These are phyloP conservation scores for Gallirallus australis DNA, from an alignment of 2,797 vertebrate genomes.

Conservation along the genomic window DNA sequence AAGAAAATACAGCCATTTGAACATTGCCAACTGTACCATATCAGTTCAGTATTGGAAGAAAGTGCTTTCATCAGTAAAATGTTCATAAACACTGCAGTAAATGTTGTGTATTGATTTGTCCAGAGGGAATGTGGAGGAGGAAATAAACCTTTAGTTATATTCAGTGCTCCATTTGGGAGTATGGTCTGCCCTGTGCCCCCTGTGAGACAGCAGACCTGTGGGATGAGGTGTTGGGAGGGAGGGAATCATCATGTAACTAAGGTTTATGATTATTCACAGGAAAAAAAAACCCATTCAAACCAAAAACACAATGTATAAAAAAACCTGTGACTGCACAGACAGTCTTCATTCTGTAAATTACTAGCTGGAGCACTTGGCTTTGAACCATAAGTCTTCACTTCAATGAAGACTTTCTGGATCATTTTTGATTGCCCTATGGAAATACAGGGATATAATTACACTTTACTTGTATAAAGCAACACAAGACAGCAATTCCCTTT, in stretches of 20 bases:
- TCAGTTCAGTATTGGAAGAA: neutral
- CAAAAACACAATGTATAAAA: no score
- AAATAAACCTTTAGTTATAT: neutral
- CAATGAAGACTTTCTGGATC: neutral
- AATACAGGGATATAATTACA: neutral
- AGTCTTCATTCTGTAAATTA: neutral
- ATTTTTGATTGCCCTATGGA: neutral
- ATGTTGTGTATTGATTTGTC: neutral
- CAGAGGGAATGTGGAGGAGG: accelerated
- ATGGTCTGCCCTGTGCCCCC: neutral
- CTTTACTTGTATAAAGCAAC: neutral
- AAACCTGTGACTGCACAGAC: neutral
- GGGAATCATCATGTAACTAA: neutral
- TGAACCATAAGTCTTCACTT: neutral
- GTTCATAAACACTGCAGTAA: neutral
- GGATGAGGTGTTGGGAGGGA: neutral
- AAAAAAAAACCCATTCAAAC: neutral
- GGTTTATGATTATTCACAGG: neutral
- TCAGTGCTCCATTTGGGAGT: neutral
- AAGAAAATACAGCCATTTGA: neutral
- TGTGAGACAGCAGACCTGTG: neutral
- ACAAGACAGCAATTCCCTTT: neutral
- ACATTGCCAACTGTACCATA: neutral
- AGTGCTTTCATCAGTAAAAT: neutral
- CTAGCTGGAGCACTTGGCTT: neutral